Evolutionary conservation across 2,113 vertebrate species (phyloP).

Genomic region (Polyodon spathula): DNA sequence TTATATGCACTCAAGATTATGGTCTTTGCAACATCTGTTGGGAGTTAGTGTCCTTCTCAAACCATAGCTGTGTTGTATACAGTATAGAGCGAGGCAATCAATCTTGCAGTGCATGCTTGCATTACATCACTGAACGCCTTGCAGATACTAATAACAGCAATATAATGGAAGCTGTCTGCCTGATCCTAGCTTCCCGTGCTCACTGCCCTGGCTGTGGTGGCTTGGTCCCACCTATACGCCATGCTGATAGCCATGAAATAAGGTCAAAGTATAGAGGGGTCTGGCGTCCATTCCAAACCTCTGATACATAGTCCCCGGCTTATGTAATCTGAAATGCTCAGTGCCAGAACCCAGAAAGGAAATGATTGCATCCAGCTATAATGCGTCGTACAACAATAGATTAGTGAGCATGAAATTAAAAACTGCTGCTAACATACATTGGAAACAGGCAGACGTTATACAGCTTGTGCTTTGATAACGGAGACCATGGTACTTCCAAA

Average conservation of each 20-base stretch:
- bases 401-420: slow-evolving; percentile 66
- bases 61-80: slow-evolving; percentile 29
- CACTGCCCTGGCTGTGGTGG: slow-evolving; percentile 36
- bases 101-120: neutral
- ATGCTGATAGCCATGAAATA: slow-evolving; percentile 39
- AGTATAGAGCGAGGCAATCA: neutral
- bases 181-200: slow-evolving; percentile 27
- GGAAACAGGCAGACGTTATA: slow-evolving; percentile 27
- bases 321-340: slow-evolving; percentile 57
- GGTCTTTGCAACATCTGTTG: slow-evolving; percentile 49
- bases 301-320: slow-evolving; percentile 48
- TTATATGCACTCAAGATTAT: slow-evolving; percentile 31
- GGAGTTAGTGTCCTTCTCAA: slow-evolving; percentile 44
- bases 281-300: slow-evolving; percentile 51
- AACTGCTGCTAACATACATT: slow-evolving; percentile 48
- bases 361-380: slow-evolving; percentile 73
- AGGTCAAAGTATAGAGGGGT: slow-evolving; percentile 44
- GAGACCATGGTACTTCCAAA: slow-evolving; percentile 16
- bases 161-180: slow-evolving; percentile 16
- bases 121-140: neutral
- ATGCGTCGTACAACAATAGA: slow-evolving; percentile 62
- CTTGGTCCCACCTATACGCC: slow-evolving; percentile 31
- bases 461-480: slow-evolving; percentile 12
- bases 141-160: slow-evolving; percentile 27
- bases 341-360: slow-evolving; percentile 63